Percentiles rank a stretch among this genome's conserved stretches.
Evolutionary conservation across 2,113 vertebrate genomes (phyloP).

Genomic region (Caranx ignobilis): DNA sequence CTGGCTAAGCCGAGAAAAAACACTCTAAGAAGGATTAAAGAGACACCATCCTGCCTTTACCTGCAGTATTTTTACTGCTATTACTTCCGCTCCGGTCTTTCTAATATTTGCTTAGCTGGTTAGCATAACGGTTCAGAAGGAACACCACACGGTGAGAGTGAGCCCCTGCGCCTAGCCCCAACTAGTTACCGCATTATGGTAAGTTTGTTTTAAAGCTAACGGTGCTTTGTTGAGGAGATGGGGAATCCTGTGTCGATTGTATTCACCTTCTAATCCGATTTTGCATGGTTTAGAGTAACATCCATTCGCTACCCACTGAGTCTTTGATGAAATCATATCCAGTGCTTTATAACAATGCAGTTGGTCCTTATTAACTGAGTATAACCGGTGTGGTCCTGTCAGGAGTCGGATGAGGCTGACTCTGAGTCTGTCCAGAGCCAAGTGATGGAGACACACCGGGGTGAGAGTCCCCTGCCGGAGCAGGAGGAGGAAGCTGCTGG

Average conservation of each 20-base stretch:
- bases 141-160: neutral
- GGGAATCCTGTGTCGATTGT: no score
- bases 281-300: neutral
- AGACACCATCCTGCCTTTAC: neutral
- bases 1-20: conserved; percentile 3
- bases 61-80: no score
- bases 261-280: neutral
- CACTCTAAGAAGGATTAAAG: accelerated
- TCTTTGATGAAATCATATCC: neutral
- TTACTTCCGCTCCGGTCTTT: neutral
- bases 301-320: no score
- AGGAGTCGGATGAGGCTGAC: conserved; percentile 66
- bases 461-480: neutral
- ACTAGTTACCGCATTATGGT: conserved; percentile 50
- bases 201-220: neutral
- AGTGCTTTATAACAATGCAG: neutral
- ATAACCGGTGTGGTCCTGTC: neutral
- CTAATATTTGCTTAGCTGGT: neutral
- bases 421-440: conserved; percentile 23
- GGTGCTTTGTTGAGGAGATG: neutral
- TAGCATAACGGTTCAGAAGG: conserved; percentile 7
- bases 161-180: neutral
- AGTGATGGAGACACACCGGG: conserved; percentile 55
- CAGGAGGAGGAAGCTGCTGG: conserved; percentile 58
- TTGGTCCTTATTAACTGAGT: neutral